Evolutionary conservation across 1,140 invertebrate genomes (phyloP), one percentile per base, ranked within the genome.

Genomic region (Orchesella cincta): DNA sequence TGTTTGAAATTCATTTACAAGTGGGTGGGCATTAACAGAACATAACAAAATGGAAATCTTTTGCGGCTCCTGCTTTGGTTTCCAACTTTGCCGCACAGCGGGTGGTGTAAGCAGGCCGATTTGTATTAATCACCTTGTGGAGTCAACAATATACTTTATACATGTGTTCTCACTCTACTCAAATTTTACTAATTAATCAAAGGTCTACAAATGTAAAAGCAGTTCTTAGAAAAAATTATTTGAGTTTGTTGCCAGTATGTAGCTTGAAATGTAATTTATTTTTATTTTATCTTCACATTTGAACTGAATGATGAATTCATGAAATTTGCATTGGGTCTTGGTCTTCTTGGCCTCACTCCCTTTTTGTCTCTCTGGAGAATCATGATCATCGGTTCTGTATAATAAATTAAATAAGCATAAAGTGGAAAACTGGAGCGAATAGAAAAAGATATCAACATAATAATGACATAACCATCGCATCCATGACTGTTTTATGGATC

Each of bases 21-120:
- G 39, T 46, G 39, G 39, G 5, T 5, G 39, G 5, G 39, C 39
- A 46, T 8, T 8, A 46, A 18, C 39, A 46, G 5, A 46, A 46
- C 39, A 8, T 46, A 46, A 18, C 18, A 46, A 18, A 46, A 46
- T 8, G 39, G 18, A 46, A 12, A 57, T 57, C 23, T 67, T 67
- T 67, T 67, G 62, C 62, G 62, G 62, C 62, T 67, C 62, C 62
- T 67, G 28, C 26, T 67, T 67, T 31, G 62, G 62, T 67, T 67
- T 67, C 31, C 62, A 12, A 8, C 29, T 67, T 29, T 67, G 26
- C 8, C 5, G 23, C 28, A 67, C 31, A 33, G 62, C 31, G 31
- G 62, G 62, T 26, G 62, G 23, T 67, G 8, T 1, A 29, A 67
- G 3, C 2, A 67, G 28, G n/a, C 26, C 62, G 62, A 67, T 67